Evolutionary conservation across 2,888 invertebrate species (phyloP), one percentile per base, ranked within the genome.

Genomic region (Cryptophagus acutangulus): DNA sequence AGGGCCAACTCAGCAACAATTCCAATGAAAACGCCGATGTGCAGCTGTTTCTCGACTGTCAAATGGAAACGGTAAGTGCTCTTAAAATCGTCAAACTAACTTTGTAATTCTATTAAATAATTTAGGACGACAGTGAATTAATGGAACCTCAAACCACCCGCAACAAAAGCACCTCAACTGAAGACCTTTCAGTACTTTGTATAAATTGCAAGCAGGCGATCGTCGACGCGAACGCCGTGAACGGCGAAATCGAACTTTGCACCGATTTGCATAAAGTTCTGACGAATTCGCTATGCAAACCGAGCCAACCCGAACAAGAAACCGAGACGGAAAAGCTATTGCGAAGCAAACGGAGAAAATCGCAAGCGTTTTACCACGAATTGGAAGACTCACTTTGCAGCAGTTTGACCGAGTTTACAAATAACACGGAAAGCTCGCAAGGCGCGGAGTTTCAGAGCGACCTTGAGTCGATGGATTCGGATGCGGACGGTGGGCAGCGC

Each of bases 371-470:
- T 30, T 62, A 63, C 38, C 46, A 52, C 28, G 57, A 57, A 42
- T 49, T 63, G 16, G 66, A 66, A 10, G 65, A 64, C 45, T 66
- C 65, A 3, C 45, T 62, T n/a, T 58, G 61, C 38, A 65, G 66
- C 43, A 61, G 59, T 46, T 41, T 61, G 18, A 63, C 64, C 3
- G 63, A 63, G 33, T 54, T 55, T 33, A 59, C 57, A 2, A 48
- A 51, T 10, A 57, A 58, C 33, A 61, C 61, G 2, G 64, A 62
- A 43, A 64, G 62, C 38, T 58, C 61, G 0, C 55, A 55, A 31
- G 44, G 50, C 20, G 54, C 45, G 33, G 59, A 60, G 30, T 55
- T 50, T 36, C 54, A 47, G 20, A 64, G 62, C 38, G 66, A 66
- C 28, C 41, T 58, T 36, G 64, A 63, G 9, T 38, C 3, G 51